Base-by-base conservation (phyloP, 2,888 invertebrate genomes). In the Automeris io region DNA sequence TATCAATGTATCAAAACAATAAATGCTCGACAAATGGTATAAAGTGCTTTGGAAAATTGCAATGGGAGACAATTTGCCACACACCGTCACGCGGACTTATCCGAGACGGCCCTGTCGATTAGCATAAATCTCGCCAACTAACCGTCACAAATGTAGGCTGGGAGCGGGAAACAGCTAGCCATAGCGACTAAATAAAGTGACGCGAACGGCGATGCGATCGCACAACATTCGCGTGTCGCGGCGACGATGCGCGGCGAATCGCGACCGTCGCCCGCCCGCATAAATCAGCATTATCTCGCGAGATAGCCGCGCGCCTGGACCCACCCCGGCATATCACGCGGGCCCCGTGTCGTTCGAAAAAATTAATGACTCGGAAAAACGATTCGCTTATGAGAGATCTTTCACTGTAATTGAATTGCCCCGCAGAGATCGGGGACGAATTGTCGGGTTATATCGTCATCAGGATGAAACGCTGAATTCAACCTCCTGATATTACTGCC, bases 301-400 rank as follows among this genome's bases (percentile, higher is more conserved):
- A 86, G 86, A 86, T 86, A 86, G 82, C 83, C 85, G 71, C 72
- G 67, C 70, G 67, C 71, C 61, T 67, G 75, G 75, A 73, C 75
- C 72, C 76, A 69, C 76, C 75, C 77, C 70, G 78, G 75, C 78
- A 68, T 83, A 85, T 82, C 85, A 72, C 75, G 75, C 75, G 66
- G 64, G 72, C 72, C 79, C 77, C 70, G 81, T 83, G 82, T 82
- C 86, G 83, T 85, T 86, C 74, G 80, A 82, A 86, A 85, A 86
- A 86, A 83, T 86, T 86, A 85, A 86, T 86, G 86, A 82, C 83
- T 72, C 81, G 86, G 86, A 86, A 86, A 86, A 86, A 85, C 85
- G 86, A 85, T 85, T 83, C 86, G 83, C 85, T 86, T 86, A 86
- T 86, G 86, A 86, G 85, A 83, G 86, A 86, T 86, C 82, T 82